These are phyloP conservation scores for Apodemia hepburni DNA, from an alignment of 2,888 invertebrate genomes.

Conservation along the genomic window DNA sequence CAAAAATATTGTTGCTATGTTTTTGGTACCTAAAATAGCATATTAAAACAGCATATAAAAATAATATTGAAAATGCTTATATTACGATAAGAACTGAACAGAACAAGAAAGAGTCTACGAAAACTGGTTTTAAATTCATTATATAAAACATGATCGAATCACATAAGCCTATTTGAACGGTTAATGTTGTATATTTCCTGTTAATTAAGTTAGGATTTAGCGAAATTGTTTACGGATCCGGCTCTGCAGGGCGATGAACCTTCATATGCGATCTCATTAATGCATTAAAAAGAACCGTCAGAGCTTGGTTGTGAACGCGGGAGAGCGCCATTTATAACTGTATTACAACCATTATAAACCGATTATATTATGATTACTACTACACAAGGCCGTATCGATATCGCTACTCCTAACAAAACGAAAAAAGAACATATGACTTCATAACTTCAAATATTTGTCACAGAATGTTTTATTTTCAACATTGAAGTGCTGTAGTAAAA, in stretches of 20 bases:
- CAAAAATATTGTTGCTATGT: too few species aligned
- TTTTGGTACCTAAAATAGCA: too few species aligned
- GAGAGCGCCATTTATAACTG: constrained; percentile 46
- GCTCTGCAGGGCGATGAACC: constrained; percentile 45
- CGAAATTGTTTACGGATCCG: constrained; percentile 39
- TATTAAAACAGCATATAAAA: too few species aligned
- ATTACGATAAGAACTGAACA: too few species aligned
- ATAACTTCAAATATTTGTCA: too few species aligned
- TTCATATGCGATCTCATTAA: constrained; percentile 56
- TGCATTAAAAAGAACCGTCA: constrained; percentile 49
- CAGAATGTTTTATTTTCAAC: too few species aligned
- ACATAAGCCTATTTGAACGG: background rate
- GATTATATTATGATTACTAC: constrained; percentile 24
- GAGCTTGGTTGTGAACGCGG: constrained; percentile 36
- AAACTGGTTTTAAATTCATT: background rate
- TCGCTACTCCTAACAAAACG: too few species aligned
- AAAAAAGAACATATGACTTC: too few species aligned
- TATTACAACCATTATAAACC: constrained; percentile 30
- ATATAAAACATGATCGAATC: background rate
- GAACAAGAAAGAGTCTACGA: background rate
- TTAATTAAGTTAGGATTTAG: constrained; percentile 22
- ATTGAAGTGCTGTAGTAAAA: too few species aligned
- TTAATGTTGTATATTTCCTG: constrained; percentile 17
- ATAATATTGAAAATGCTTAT: too few species aligned
- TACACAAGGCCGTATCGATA: background rate